phyloP scores from a whole-genome alignment of 30 jellyfish, hydroid and myxozoan genomes.

The Hydractinia symbiolongicarpus region DNA sequence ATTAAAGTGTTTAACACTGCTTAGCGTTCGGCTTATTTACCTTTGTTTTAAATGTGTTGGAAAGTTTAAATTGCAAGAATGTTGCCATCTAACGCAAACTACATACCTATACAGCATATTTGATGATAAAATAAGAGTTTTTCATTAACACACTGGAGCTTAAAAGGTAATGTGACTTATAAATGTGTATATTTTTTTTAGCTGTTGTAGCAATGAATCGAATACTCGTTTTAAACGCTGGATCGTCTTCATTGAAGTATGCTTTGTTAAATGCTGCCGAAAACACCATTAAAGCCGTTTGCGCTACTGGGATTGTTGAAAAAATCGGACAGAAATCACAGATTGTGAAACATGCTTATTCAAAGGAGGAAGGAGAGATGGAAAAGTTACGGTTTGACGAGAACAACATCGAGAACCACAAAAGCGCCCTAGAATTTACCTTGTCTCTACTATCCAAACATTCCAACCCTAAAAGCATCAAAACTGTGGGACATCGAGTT shows the following conservation, averaged over 20 bases:
- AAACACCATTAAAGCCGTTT: background rate
- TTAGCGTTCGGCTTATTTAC: too few species aligned
- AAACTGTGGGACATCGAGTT: conserved; percentile 65
- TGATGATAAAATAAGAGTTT: too few species aligned
- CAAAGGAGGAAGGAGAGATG: background rate
- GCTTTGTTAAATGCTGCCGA: conserved; percentile 42
- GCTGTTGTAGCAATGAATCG: conserved; percentile 4
- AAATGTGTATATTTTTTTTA: too few species aligned
- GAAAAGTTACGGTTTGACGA: background rate
- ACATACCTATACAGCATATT: too few species aligned
- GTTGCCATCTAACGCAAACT: too few species aligned
- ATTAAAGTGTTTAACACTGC: too few species aligned
- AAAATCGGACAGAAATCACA: background rate
- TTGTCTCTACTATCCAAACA: background rate
- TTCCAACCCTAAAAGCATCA: background rate
- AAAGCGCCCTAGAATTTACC: conserved; percentile 3
- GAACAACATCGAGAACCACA: background rate
- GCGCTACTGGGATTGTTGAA: conserved; percentile 19
- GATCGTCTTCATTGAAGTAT: conserved; percentile 68
- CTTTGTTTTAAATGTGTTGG: too few species aligned
- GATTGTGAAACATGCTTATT: conserved; percentile 2
- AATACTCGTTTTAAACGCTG: conserved; percentile 63
- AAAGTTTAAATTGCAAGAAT: too few species aligned
- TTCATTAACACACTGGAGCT: too few species aligned
- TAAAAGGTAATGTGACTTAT: too few species aligned